A percentile compares a stretch with the other conserved stretches of the same genome.
These are phyloP conservation scores for Hycleus cichorii DNA, from an alignment of 1,140 invertebrate genomes.

Conservation along the genomic window DNA sequence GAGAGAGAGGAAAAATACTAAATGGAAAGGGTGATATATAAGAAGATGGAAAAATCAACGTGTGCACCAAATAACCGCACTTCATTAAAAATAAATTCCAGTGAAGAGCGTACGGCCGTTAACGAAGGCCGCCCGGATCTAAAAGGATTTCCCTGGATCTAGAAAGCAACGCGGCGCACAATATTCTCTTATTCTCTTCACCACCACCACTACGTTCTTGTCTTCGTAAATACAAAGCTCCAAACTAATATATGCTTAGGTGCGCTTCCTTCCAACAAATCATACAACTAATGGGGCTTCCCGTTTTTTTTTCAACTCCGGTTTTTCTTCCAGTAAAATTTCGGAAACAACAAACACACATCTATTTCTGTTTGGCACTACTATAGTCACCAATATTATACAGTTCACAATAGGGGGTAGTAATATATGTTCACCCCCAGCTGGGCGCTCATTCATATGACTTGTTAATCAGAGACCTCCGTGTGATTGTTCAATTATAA, in stretches of 20 bases:
- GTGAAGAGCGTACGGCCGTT: conserved; percentile 23
- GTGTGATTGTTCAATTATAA: conserved; percentile 23
- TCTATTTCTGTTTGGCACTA: background rate
- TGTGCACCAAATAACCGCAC: conserved; percentile 13
- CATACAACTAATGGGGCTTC: background rate
- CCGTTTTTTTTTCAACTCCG: background rate
- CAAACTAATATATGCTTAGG: conserved; percentile 4
- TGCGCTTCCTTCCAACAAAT: background rate
- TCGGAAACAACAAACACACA: background rate
- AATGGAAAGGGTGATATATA: no score
- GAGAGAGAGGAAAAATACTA: no score
- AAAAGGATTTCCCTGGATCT: conserved; percentile 24
- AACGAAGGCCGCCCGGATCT: conserved; percentile 23
- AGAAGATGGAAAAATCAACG: background rate
- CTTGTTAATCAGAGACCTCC: conserved; percentile 17
- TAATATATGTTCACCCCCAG: conserved; percentile 14
- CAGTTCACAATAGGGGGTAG: background rate
- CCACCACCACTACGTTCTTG: background rate
- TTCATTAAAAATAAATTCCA: conserved; percentile 30
- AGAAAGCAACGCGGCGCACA: conserved; percentile 5
- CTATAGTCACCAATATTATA: background rate
- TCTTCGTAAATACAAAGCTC: background rate
- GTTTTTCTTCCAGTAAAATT: no score
- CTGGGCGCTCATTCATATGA: conserved; percentile 2
- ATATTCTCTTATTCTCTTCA: conserved; percentile 4